Evolutionary conservation across 2,888 invertebrate species (phyloP), one percentile per base, ranked within the genome.

Genomic region (Cantharis lateralis): DNA sequence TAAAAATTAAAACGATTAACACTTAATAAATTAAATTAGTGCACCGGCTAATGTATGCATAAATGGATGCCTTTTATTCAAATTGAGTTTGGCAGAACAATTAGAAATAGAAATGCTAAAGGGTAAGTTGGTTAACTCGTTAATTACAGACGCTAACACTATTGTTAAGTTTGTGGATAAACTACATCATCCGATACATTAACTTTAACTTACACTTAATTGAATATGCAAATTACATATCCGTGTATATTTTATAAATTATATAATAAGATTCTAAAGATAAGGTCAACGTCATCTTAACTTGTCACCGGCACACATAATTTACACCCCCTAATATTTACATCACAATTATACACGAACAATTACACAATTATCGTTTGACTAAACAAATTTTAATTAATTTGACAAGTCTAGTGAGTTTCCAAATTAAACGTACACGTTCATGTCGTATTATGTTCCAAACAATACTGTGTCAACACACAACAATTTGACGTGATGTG

Each of bases 121-220:
- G 15, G n/a, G n/a, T 13, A 32, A 74, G 74, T 68, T 28, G 69
- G 69, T 69, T 69, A 74, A 74, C 69, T 74, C 63, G 69, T 69
- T 74, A 69, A 74, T 68, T 74, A 63, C 68, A 68, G 10, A 61
- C 26, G 72, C 61, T 72, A 72, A 61, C 68, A 72, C 62, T 68
- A 18, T 20, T 15, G 68, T 68, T 68, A 68, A 72, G 72, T 68
- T 68, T 72, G 68, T 18, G 68, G 72, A 32, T 24, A 72, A 26
- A 72, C 61, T 72, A 72, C 72, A 72, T 72, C 26, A 26, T 72
- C 72, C 32, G 15, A 72, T 72, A 72, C 72, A 72, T 72, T 72
- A 72, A 48, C 48, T 48, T 48, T 48, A 48, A 72, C 68, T 66
- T 48, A 48, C 15, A 18, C 68, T 20, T 72, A 72, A 72, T 72